Evolutionary conservation across 1,140 invertebrate genomes (phyloP).

Genomic region (Fopius arisanus): DNA sequence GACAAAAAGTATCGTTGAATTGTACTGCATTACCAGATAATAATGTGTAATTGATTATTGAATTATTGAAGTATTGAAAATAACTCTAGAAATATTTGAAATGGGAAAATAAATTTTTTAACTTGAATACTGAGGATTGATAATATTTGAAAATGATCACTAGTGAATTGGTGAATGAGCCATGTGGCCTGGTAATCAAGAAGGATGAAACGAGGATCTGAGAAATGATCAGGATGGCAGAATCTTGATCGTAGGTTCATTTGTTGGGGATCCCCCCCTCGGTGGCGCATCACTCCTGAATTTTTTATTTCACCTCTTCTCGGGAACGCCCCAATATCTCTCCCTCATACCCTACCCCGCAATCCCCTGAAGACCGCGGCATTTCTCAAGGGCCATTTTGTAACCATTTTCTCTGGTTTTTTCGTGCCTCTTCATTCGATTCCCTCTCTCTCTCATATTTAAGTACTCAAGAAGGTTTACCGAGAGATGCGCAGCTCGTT

Average conservation of each 20-base stretch:
- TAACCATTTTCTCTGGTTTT: constrained; percentile 49
- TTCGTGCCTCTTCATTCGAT: constrained; percentile 6
- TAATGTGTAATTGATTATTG: too few species aligned
- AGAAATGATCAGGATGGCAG: constrained; percentile 48
- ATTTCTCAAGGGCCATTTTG: constrained; percentile 57
- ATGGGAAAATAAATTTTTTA: too few species aligned
- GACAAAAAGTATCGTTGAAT: too few species aligned
- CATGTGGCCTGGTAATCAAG: constrained; percentile 14
- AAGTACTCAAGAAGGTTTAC: constrained; percentile 22
- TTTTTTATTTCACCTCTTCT: constrained; percentile 12
- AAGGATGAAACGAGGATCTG: constrained; percentile 33
- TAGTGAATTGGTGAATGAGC: not conserved
- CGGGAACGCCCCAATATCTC: constrained; percentile 26
- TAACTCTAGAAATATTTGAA: too few species aligned
- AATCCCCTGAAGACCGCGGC: constrained; percentile 38
- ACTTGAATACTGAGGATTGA: not conserved
- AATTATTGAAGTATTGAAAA: too few species aligned
- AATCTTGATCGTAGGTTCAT: constrained; percentile 42
- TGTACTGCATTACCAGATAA: too few species aligned
- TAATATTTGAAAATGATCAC: constrained; percentile 24
- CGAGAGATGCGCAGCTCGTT: constrained; percentile 48
- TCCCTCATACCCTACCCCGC: constrained; percentile 9
- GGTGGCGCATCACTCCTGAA: not conserved
- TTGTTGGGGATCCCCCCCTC: constrained; percentile 17
- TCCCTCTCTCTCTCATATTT: constrained; percentile 13